Evolutionary conservation across 2,113 vertebrate species (phyloP), one percentile per base, ranked within the genome.

Genomic region (Anser cygnoides): DNA sequence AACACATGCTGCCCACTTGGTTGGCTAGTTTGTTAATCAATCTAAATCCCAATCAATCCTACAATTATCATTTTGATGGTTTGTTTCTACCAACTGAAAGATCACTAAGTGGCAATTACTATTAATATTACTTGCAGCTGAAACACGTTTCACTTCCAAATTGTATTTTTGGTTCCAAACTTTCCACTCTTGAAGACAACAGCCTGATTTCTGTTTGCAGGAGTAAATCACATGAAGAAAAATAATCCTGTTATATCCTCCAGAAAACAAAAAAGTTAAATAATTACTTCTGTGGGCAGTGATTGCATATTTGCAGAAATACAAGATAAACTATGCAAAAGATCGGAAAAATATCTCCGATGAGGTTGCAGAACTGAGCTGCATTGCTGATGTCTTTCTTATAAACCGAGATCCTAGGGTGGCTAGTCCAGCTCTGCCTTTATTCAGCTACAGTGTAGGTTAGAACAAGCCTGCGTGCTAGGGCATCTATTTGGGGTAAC

Each of bases 21-120:
- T 87, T 65, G 77, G 52, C 74, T 81, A 5, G 52, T 93, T 92
- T 78, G 67, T 59, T 95, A 87, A 96, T 95, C 81, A 79, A 33
- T 43, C 84, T 41, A 86, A 87, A 93, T 62, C 76, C 72, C 73
- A 75, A 46, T 5, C 82, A 95, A 89, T 96, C 92, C 93, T 74
- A 49, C 95, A 96, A 96, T 96, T 92, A 91, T 79, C 28, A 95
- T 97, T 91, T 96, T 3, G 35, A 80, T 41, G 77, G 75, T 72
- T 96, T 95, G 91, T 95, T 95, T 84, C 92, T n/a, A 74, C 70
- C 76, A 70, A 94, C 46, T 61, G 77, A 43, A 87, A 95, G 74
- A 92, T 66, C 87, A 92, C 61, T 83, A 67, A 92, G 46, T 61
- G 87, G 89, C 78, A 93, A 97, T 95, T 91, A 66, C 76, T 84